Base-by-base conservation (phyloP, 2,888 invertebrate species). In the Orchestes rusci region DNA sequence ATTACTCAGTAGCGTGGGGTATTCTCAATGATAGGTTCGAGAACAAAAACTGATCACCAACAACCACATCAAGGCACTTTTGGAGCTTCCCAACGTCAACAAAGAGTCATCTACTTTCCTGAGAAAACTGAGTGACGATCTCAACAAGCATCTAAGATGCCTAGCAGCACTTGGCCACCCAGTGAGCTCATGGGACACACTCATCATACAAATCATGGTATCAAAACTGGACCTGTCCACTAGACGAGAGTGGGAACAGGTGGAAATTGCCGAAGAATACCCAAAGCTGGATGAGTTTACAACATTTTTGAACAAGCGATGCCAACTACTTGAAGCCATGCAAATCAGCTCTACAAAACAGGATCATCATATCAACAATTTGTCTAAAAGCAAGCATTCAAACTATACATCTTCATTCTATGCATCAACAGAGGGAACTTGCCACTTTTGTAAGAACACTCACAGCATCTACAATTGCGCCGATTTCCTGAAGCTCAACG, bases 221-320 rank as follows among this genome's bases (percentile, higher is more conserved):
- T 43, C 42, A 27, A 51, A 52, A 43, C 31, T 50, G 39, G 48
- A 52, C 31, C 20, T n/a, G n/a, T n/a, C n/a, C n/a, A 36, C 52
- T n/a, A 46, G 39, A 39, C 50, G 36, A 17, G 46, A 48, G 4
- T 50, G 48, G 46, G 41, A 45, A 30, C 27, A 31, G 36, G 43
- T 27, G 30, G 47, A 20, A 15, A 42, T 30, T 18, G 13, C 18
- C 7, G 19, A 19, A 10, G 30, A 17, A 8, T 29, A 29, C 31
- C 45, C 45, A 29, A 46, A 32, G 3, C 39, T 43, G 23, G 10
- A 33, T 8, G 43, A 48, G 12, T 48, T 52, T 19, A 40, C 27
- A 4, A 23, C 27, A 2, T 48, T 50, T 20, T 34, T 52, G 20
- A 38, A 36, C 34, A 49, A 41, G 20, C 42, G 43, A 39, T 43